Evolutionary conservation across 2,113 vertebrate genomes (phyloP), one percentile per base, ranked within the genome.

Genomic region (Coryphaenoides rupestris): DNA sequence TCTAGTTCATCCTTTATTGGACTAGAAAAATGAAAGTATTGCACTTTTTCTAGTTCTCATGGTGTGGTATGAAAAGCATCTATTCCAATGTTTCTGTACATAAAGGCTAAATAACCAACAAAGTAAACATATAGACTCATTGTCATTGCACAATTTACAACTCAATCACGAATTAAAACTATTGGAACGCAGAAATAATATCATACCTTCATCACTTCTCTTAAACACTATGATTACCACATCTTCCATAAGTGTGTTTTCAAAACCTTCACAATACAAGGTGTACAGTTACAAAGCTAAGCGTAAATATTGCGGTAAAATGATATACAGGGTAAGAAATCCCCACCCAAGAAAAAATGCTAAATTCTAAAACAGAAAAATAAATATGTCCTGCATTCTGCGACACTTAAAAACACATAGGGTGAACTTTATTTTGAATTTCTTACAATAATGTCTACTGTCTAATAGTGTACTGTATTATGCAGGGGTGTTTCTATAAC

Each of bases 191-290:
- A 58, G 54, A 17, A 62, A 65, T 28, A 24, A 49, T 54, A 61
- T 23, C 73, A 77, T 76, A 74, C 19, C 50, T 26, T 68, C 53
- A 52, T 61, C 61, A 55, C 21, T 70, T 73, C 60, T 65, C 47
- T 64, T 14, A 60, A 58, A 65, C 16, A 55, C 60, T 28, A 50
- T 63, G 72, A 83, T 81, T 85, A 70, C 33, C 80, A 58, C 65
- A 57, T 6, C 55, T 63, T 0, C 52, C 56, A 26, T 72, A 15
- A 47, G 19, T 60, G 68, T 40, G 55, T 56, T 22, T 63, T 47
- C 24, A 66, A n/a, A 65, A 45, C 53, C 72, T 76, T 68, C 72
- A 80, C 74, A 63, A 70, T n/a, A 78, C 57, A 79, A 75, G 59
- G 19, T 55, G 47, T 9, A 45, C 24, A 47, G 21, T 14, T n/a